Percentiles rank a stretch among this genome's conserved stretches.
These are phyloP conservation scores for Donacobius atricapilla DNA, from an alignment of 2,113 vertebrate species.

Conservation along the genomic window DNA sequence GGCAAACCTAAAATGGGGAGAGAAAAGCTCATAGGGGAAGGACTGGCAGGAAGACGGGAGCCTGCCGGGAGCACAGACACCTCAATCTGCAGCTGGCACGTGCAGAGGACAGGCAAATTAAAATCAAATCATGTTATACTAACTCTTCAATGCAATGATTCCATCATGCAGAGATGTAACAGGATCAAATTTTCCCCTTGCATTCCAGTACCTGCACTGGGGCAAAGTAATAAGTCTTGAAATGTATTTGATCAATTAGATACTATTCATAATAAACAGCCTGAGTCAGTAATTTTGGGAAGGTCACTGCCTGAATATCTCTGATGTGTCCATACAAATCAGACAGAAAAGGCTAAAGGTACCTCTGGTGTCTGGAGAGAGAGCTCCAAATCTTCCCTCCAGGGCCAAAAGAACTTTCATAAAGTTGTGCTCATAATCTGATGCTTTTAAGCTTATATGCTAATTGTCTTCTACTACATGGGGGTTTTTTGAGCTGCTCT, in stretches of 20 bases:
- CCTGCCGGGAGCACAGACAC: not conserved
- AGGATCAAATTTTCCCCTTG: not conserved
- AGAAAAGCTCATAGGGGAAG: not conserved
- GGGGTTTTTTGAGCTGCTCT: not conserved
- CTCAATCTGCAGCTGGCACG: not conserved
- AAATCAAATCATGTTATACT: accelerated
- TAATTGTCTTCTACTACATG: slow-evolving; percentile 12
- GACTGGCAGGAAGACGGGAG: not conserved
- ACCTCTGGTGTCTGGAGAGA: not conserved
- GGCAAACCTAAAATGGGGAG: not conserved
- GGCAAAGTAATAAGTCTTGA: not conserved
- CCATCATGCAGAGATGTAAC: not conserved
- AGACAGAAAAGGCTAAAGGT: not conserved
- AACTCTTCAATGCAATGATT: not conserved
- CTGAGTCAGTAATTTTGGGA: not conserved
- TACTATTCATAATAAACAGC: not conserved
- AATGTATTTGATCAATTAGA: not conserved
- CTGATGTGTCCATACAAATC: not conserved
- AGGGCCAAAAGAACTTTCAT: not conserved
- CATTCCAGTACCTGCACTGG: not conserved
- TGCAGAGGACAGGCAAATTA: not conserved
- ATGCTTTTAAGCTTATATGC: not conserved
- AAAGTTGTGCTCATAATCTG: not conserved
- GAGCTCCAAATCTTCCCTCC: not conserved
- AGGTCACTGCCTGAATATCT: not conserved